Base-by-base conservation (phyloP, 2,888 invertebrate species). In the Hofmannophila pseudospretella region DNA sequence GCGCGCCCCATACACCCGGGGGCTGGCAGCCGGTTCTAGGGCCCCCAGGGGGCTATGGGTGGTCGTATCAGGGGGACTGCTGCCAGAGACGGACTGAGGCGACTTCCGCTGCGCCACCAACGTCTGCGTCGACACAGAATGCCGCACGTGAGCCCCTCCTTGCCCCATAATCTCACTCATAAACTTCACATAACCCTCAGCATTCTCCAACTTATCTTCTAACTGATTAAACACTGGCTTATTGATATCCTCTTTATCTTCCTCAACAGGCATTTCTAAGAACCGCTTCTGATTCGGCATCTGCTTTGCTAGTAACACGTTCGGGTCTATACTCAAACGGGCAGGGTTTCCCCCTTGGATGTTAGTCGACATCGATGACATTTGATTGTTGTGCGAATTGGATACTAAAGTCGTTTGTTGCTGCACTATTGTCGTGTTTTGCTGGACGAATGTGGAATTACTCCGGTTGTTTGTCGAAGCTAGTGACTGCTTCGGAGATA, bases 381-480 rank as follows among this genome's bases (percentile, higher is more conserved):
- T 64, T 39, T 73, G 73, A 12, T 73, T 47, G 45, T 75, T 74
- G 45, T 89, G 91, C 54, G 92, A 91, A 56, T 92, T 92, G 0
- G 93, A 90, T 2, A 93, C 91, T 80, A 93, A 90, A 0, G 93
- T 93, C 0, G 93, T 93, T 66, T 94, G 93, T 54, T 94, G 94
- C 58, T 94, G 94, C 2, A 94, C 93, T 54, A 95, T 94, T 1
- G 95, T 94, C 0, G 95, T 94, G 62, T 95, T 95, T 54, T 95
- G 94, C 51, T 94, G 95, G 1, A 95, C 93, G 57, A 91, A 94
- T 0, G 95, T 94, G 0, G 91, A 91, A 51, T 89, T 89, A 37
- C 89, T 89, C 41, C 91, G 88, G 61, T 88, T 90, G 8, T 86
- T 77, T 0, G 90, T 75, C 0, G 86, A 79, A 11, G 88, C 69